Percentiles rank a stretch among this genome's conserved stretches.
phyloP scores from a whole-genome alignment of 1,140 invertebrate species.

The Thaumatotibia leucotreta region DNA sequence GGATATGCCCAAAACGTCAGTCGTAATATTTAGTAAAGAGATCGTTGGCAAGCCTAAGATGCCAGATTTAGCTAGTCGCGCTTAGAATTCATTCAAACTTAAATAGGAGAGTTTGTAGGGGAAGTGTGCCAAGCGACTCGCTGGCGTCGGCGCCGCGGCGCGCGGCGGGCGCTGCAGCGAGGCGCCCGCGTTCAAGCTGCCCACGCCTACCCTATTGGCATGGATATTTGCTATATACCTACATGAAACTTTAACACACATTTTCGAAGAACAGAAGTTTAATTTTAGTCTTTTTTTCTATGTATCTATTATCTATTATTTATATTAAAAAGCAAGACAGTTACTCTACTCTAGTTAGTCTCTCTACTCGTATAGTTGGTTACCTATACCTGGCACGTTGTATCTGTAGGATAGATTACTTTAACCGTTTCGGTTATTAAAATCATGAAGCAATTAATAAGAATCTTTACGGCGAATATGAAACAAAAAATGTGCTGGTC shows the following conservation, averaged over 20 bases:
- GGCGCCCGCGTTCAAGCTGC: neutral
- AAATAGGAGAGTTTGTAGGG: neutral
- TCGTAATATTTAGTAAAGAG: neutral
- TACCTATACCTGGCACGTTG: too few species aligned
- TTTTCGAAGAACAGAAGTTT: neutral
- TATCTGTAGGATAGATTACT: neutral
- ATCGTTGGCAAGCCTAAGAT: constrained; percentile 5
- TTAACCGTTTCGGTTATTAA: neutral
- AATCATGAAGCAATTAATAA: neutral
- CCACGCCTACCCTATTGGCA: neutral
- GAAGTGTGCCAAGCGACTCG: constrained; percentile 4
- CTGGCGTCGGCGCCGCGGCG: neutral
- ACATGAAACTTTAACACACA: neutral
- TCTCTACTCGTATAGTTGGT: too few species aligned
- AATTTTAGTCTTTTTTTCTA: neutral
- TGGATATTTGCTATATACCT: neutral
- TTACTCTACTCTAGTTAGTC: too few species aligned
- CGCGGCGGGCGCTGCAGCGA: neutral
- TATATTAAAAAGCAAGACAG: too few species aligned
- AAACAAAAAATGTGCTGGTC: neutral
- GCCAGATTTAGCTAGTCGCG: constrained; percentile 1
- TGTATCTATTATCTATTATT: neutral
- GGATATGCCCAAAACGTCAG: neutral
- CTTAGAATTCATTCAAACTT: neutral
- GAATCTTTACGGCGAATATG: neutral